Evolutionary conservation across 2,113 vertebrate species (phyloP), one percentile per base, ranked within the genome.

Genomic region (Willisornis vidua): DNA sequence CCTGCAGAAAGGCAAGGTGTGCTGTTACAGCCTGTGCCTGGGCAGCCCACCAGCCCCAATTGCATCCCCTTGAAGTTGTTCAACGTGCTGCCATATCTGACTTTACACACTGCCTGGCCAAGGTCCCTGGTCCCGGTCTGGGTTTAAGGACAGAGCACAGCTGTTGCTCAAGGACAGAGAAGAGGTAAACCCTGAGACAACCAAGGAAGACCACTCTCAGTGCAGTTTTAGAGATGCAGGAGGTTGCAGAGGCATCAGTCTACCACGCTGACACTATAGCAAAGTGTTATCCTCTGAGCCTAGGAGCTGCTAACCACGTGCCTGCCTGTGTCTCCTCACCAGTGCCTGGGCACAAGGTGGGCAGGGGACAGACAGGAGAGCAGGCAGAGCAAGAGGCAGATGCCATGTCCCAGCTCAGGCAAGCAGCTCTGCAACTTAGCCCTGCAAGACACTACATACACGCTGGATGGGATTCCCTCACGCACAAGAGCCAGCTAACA

Each of bases 1-100:
- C 98, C 98, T 99, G 97, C 94, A 91, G 95, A 95, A 96, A 97
- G 76, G 95, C 86, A 97, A 96, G 93, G 82, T 79, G 67, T 68
- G 55, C 45, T 1, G 7, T 97, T 97, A 97, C 61, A 88, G 82
- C 23, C 16, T 68, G 55, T 66, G 48, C 75, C 52, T 85, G 57
- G 7, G 70, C 6, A 10, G 9, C 5, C 48, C 23, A 65, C 55
- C 49, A 45, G 62, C 52, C 63, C 59, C 79, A 41, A 59, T 65
- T n/a, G 65, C 7, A 10, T 70, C 46, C 57, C 51, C 55, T 0
- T 31, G 46, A 20, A 45, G 39, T 3, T 68, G 35, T 33, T 68
- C 43, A 52, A 48, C 8, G 33, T 65, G 67, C 48, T 83, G 58
- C 41, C 41, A 13, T 9, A 61, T 39, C 24, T 84, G 41, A 55